Base-by-base conservation (phyloP, 2,113 vertebrate species). In the Bambusicola thoracicus region DNA sequence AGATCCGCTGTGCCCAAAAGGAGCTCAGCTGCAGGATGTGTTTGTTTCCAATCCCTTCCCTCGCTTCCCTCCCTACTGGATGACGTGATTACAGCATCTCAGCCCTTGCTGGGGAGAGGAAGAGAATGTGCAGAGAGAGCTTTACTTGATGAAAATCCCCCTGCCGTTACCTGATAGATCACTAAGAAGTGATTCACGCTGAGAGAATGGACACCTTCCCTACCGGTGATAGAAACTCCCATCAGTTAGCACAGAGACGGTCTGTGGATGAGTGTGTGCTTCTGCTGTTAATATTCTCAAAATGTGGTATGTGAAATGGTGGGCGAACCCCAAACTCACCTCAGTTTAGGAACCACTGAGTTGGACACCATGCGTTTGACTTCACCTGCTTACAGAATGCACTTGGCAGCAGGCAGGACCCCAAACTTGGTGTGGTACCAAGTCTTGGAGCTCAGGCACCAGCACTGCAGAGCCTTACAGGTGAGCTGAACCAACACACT, bases 121-220 rank as follows among this genome's bases (percentile, higher is more conserved):
- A 55, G 90, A 66, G 84, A 96, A 95, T 95, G 80, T 92, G 95
- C 93, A 95, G 96, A 97, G 90, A 82, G 92, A 66, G 91, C 92
- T 61, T 46, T 76, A 72, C 86, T 65, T 63, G 63, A 69, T 83
- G 93, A 96, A 96, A 92, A 89, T 89, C 73, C 74, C 44, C 59
- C 56, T 96, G 86, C 11, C 56, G 2, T 96, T 93, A 95, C 68
- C 48, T 96, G 85, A 89, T 34, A 48, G 77, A 67, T 85, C 41
- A 13, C 4, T 7, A 46, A 89, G 63, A 92, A 95, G 66, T 90
- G 59, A 95, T 91, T 96, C 67, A 90, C 29, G 14, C 6, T 24
- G 74, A 92, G 34, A 74, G 72, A 49, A 81, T 46, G 38, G 78
- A 22, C 89, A 67, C 74, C 81, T 84, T 70, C 62, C 92, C 40